A percentile compares a stretch with the other conserved stretches of the same genome.
Evolutionary conservation across 2,888 invertebrate genomes (phyloP).

Genomic region (Anthophora plumipes): DNA sequence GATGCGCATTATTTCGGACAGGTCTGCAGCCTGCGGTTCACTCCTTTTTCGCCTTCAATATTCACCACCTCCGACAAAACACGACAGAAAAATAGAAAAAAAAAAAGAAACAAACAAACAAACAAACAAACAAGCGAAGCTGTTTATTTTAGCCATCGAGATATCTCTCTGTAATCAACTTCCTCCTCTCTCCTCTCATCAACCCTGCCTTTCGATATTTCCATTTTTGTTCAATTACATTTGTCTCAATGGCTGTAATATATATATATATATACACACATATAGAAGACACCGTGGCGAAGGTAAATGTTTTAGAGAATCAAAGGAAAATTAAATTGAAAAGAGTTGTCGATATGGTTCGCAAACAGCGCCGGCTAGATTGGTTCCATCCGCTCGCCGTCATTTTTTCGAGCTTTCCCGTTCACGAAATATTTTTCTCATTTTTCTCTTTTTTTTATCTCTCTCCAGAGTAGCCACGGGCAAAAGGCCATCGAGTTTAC

Average conservation of each 20-base stretch:
- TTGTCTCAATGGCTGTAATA: background rate
- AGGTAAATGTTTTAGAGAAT: constrained; percentile 10
- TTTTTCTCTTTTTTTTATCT: too few relatives aligned
- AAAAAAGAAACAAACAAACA: background rate
- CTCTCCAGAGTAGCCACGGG: too few relatives aligned
- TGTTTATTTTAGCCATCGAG: too few relatives aligned
- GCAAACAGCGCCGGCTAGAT: background rate
- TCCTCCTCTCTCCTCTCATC: background rate
- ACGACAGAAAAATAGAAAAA: too few relatives aligned
- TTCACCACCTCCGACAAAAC: background rate
- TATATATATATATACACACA: background rate
- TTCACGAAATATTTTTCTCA: constrained; percentile 3
- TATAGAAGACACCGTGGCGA: background rate
- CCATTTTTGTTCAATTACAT: constrained; percentile 4
- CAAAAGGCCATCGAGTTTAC: background rate
- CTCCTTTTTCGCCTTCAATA: background rate
- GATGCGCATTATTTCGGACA: constrained; percentile 20
- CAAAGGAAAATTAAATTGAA: constrained; percentile 31
- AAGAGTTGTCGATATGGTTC: constrained; percentile 22
- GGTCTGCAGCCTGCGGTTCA: background rate
- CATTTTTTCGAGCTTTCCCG: constrained; percentile 1
- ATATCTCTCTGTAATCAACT: too few relatives aligned
- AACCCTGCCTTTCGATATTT: background rate
- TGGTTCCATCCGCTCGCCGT: background rate
- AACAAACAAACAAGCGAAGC: background rate